Evolutionary conservation across 2,888 invertebrate species (phyloP).

Genomic region (Rapana venosa): DNA sequence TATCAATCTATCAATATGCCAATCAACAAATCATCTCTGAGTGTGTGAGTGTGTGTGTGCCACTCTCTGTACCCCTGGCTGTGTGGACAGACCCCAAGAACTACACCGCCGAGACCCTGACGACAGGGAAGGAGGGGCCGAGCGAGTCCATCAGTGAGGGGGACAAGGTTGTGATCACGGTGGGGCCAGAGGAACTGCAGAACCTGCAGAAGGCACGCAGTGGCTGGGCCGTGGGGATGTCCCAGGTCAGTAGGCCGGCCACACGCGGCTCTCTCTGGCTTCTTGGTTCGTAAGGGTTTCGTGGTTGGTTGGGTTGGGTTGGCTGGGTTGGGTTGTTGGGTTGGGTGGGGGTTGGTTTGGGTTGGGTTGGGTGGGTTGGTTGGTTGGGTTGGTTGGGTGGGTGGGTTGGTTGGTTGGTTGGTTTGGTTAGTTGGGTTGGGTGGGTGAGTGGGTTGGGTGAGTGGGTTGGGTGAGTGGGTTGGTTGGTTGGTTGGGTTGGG

Average conservation of each 20-base stretch:
- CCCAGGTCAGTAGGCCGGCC: neutral
- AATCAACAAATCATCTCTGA: no score
- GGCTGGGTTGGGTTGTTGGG: no score
- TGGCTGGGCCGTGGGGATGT: conserved; percentile 41
- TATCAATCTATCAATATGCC: no score
- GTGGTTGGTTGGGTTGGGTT: no score
- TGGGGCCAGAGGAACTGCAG: conserved; percentile 32
- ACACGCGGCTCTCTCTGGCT: no score
- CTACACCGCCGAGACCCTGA: neutral
- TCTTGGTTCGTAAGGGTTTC: no score
- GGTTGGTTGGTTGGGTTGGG: no score
- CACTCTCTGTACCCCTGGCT: neutral
- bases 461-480: no score
- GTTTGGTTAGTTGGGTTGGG: neutral
- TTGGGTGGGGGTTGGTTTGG: neutral
- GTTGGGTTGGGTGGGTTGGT: neutral
- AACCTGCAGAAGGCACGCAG: conserved; percentile 41
- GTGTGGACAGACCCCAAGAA: conserved; percentile 14
- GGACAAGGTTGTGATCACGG: conserved; percentile 22
- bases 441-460: no score
- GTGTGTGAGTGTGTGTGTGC: neutral
- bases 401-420: neutral
- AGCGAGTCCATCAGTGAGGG: conserved; percentile 22
- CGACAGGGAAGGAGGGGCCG: no score
- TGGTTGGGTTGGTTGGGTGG: no score